Base-by-base conservation (phyloP, 2,888 invertebrate species). In the Drosophila birchii region DNA sequence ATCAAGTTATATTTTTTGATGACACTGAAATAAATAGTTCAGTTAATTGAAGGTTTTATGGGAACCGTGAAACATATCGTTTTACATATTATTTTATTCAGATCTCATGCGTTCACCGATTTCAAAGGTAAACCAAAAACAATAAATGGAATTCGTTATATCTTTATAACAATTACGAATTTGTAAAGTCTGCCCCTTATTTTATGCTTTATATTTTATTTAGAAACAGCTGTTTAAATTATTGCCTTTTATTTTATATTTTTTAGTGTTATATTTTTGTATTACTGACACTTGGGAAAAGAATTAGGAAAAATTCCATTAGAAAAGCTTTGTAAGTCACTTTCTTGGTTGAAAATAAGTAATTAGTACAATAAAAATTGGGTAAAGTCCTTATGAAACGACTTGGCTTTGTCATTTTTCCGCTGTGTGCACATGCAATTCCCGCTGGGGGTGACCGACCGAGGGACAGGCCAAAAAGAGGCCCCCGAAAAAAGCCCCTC, bases 371-470 rank as follows among this genome's bases (percentile, higher is more conserved):
- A 1, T 16, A 1, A 20, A 20, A 51, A 16, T 16, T 16, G 9
- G 20, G 5, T 14, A 34, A 9, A 5, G 14, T 34, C 16, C 51
- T 20, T 9, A 34, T 51, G 49, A 32, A 34, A 20, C 5, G 11
- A 8, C 8, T 16, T 14, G 18, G 6, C 7, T 32, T 14, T 18
- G 11, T 36, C 5, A 9, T 16, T 23, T 51, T 36, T 16, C 18
- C 34, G 23, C 34, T 16, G 34, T 16, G 34, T 51, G 34, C 45
- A 51, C 51, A 36, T 51, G 51, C 51, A 51, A 51, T 23, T 20
- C 51, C 51, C 51, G 20, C 20, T 16, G 51, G 49, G 51, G 51
- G 51, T 20, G 51, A 34, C 20, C 51, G 34, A 51, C 20, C 51
- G 14, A 8, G 14, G 7, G 20, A 20, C 14, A 14, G 16, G 5